These are phyloP conservation scores for Acrobasis repandana DNA, from an alignment of 2,888 invertebrate genomes.

Conservation along the genomic window DNA sequence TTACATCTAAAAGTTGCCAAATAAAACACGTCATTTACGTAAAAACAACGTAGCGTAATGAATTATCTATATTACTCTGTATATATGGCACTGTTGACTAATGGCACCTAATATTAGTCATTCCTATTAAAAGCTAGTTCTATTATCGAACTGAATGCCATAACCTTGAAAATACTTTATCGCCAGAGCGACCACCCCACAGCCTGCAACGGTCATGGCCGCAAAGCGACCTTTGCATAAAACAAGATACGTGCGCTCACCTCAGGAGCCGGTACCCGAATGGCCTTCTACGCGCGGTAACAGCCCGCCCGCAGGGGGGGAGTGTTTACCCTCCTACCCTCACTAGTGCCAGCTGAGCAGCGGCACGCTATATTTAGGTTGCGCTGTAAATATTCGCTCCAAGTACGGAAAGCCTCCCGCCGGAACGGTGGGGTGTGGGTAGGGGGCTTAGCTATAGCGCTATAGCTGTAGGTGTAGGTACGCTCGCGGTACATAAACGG, in stretches of 20 bases:
- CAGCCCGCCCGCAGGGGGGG: conserved; percentile 48
- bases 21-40: background rate
- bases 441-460: conserved; percentile 42
- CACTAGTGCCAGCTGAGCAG: conserved; percentile 78
- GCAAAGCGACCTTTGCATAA: conserved; percentile 52
- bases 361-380: conserved; percentile 82
- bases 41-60: background rate
- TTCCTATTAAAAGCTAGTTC: conserved; percentile 9
- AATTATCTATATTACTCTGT: background rate
- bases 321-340: conserved; percentile 72
- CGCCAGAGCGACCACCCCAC: conserved; percentile 62
- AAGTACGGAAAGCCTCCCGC: conserved; percentile 69
- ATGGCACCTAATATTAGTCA: conserved; percentile 33
- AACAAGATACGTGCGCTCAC: conserved; percentile 65
- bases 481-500: conserved; percentile 67
- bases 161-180: conserved; percentile 69
- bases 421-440: conserved; percentile 36
- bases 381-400: conserved; percentile 82
- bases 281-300: conserved; percentile 59
- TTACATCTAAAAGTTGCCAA: background rate
- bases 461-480: conserved; percentile 44
- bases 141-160: conserved; percentile 44
- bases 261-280: conserved; percentile 64
- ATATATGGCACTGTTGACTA: conserved; percentile 4
- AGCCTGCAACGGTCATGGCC: conserved; percentile 70